A percentile compares a stretch with the other conserved stretches of the same genome.
Evolutionary conservation across 2,888 invertebrate genomes (phyloP).

Genomic region (Agrochola litura): DNA sequence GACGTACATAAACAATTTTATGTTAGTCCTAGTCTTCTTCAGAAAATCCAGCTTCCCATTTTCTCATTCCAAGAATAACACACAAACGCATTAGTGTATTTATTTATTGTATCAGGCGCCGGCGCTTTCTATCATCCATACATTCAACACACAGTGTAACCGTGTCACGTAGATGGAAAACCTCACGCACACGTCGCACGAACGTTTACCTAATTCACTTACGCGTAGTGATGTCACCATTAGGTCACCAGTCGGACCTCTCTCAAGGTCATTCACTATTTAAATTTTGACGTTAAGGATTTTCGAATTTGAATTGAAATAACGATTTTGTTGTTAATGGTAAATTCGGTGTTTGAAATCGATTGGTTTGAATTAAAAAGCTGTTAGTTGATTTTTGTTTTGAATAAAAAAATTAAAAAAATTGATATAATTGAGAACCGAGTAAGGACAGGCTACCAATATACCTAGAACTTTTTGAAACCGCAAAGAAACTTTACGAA

Average conservation of each 20-base stretch:
- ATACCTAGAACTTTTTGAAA: slow-evolving; percentile 15
- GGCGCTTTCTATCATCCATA: slow-evolving; percentile 53
- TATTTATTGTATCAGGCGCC: slow-evolving; percentile 56
- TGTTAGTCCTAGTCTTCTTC: not conserved
- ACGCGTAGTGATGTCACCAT: slow-evolving; percentile 71
- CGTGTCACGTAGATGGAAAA: slow-evolving; percentile 61
- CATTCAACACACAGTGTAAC: slow-evolving; percentile 34
- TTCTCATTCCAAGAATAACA: slow-evolving; percentile 37
- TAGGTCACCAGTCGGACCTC: slow-evolving; percentile 66
- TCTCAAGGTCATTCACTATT: slow-evolving; percentile 65
- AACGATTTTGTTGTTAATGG: slow-evolving; percentile 29
- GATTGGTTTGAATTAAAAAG: slow-evolving; percentile 12
- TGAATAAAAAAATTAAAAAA: not conserved
- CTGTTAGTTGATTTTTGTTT: not conserved
- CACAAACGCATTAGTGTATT: slow-evolving; percentile 40
- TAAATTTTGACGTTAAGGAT: slow-evolving; percentile 55
- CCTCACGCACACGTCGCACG: slow-evolving; percentile 31
- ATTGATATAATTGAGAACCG: not conserved
- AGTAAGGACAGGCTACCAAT: not conserved
- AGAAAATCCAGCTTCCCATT: slow-evolving; percentile 1
- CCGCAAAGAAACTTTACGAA: slow-evolving; percentile 4
- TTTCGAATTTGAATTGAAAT: slow-evolving; percentile 39
- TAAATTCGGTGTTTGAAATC: slow-evolving; percentile 17
- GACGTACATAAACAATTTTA: not conserved
- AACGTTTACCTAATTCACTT: slow-evolving; percentile 68